Conservation (phyloP, 2,888 invertebrate genomes). For the Alsophila aescularia region DNA sequence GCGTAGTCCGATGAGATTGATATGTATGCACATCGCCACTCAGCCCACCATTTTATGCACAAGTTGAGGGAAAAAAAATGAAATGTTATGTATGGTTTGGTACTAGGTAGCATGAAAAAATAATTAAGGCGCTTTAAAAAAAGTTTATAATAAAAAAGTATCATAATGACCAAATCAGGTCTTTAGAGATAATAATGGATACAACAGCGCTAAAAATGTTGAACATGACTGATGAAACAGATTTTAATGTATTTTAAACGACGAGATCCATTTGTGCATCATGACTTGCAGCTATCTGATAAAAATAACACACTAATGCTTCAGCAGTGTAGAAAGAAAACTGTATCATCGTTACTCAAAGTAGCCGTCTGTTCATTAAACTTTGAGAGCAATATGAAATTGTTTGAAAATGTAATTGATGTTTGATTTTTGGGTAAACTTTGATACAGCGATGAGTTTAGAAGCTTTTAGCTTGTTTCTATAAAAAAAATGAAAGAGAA, state of each 20-base stretch:
- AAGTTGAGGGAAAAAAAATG: no score
- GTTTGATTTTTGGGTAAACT: not conserved
- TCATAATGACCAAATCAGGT: no score
- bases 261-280: conserved; percentile 30
- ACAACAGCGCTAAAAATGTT: no score
- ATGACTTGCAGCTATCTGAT: conserved; percentile 17
- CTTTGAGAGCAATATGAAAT: conserved; percentile 6
- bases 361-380: conserved; percentile 4
- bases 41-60: no score
- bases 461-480: not conserved
- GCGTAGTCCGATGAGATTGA: no score
- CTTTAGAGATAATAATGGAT: no score
- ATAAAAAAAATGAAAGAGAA: not conserved
- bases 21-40: no score
- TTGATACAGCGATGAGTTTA: not conserved
- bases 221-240: conserved; percentile 18
- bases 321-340: not conserved
- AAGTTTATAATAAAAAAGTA: no score
- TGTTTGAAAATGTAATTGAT: conserved; percentile 19
- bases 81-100: no score
- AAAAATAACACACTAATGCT: conserved; percentile 7
- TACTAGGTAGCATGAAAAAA: no score
- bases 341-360: conserved; percentile 14
- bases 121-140: no score
- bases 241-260: conserved; percentile 34